Conservation (phyloP, 2,113 vertebrate species). For the Bujurquina vittata region DNA sequence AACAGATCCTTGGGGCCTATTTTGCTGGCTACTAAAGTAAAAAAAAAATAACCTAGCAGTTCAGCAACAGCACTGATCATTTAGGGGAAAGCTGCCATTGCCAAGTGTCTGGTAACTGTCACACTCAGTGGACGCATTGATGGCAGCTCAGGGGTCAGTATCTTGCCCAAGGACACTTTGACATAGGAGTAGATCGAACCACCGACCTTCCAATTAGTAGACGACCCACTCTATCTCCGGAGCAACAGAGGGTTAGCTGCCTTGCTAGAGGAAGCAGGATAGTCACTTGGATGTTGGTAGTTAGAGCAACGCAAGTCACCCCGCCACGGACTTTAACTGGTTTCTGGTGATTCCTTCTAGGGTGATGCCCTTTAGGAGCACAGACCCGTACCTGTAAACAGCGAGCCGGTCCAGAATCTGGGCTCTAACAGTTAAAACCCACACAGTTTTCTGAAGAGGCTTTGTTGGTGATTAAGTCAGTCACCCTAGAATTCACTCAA, state of each 20-base stretch:
- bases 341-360: not conserved
- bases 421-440: not conserved
- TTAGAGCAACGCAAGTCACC: not conserved
- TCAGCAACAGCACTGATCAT: not conserved
- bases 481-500: not conserved
- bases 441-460: not conserved
- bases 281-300: not conserved
- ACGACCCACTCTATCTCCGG: no score
- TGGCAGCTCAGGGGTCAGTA: not conserved
- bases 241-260: no score
- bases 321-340: no score
- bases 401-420: not conserved
- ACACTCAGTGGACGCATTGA: not conserved
- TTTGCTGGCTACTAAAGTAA: not conserved
- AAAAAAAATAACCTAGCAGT: not conserved
- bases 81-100: not conserved
- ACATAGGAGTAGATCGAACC: not conserved
- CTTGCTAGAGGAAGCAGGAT: no score
- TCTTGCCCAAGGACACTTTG: not conserved
- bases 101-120: not conserved
- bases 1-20: not conserved
- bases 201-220: not conserved
- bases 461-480: conserved; percentile 7
- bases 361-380: not conserved
- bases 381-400: no score